Conservation (phyloP, 1,140 invertebrate genomes). For the Drosophila baimaii region DNA sequence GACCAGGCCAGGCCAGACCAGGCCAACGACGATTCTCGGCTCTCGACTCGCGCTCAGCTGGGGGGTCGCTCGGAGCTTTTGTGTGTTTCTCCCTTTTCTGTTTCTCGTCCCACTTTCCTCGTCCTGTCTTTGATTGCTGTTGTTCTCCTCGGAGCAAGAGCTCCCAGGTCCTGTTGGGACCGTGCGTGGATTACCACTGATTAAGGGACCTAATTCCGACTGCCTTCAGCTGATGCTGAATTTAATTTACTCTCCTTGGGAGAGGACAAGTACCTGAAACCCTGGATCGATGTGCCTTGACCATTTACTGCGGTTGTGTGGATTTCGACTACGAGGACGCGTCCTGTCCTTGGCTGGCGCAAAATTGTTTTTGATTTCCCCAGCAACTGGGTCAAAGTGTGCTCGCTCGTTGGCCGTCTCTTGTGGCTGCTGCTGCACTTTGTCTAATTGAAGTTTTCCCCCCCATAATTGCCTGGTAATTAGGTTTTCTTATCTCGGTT, state of each 20-base stretch:
- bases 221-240: conserved; percentile 25
- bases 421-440: conserved; percentile 35
- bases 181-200: conserved; percentile 46
- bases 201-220: conserved; percentile 23
- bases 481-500: conserved; percentile 35
- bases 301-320: conserved; percentile 46
- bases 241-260: conserved; percentile 19
- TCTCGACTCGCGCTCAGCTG: conserved; percentile 17
- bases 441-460: conserved; percentile 47
- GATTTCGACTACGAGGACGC: conserved; percentile 19
- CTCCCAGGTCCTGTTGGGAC: conserved; percentile 12
- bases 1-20: conserved; percentile 20
- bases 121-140: conserved; percentile 19
- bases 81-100: conserved; percentile 27
- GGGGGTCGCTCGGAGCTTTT: conserved; percentile 38
- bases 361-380: conserved; percentile 39
- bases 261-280: conserved; percentile 17
- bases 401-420: conserved; percentile 6
- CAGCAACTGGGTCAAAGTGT: conserved; percentile 51
- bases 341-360: conserved; percentile 43
- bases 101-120: conserved; percentile 22
- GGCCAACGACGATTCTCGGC: conserved; percentile 21
- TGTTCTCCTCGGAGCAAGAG: conserved; percentile 9
- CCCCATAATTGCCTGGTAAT: conserved; percentile 40
- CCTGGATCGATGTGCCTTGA: conserved; percentile 56